phyloP scores from a whole-genome alignment of 2,797 vertebrate species.

The Cossypha caffra region DNA sequence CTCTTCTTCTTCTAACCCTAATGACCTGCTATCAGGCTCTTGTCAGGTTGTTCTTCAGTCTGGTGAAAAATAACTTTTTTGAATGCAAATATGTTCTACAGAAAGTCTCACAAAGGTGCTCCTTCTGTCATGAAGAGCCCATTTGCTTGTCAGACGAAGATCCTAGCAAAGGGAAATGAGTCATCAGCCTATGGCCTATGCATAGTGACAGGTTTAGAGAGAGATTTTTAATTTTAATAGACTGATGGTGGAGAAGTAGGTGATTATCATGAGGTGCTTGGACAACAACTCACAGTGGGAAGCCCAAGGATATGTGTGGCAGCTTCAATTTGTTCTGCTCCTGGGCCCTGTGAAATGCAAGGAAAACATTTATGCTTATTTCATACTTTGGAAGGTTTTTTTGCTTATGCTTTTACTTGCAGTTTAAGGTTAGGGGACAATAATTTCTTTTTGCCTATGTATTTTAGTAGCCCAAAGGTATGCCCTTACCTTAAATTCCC shows the following conservation, averaged over 20 bases:
- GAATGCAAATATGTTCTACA: background rate
- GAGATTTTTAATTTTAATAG: background rate
- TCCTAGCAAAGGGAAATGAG: background rate
- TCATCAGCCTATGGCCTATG: background rate
- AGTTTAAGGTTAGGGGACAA: background rate
- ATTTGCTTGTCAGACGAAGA: background rate
- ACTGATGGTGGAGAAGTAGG: background rate
- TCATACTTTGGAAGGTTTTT: background rate
- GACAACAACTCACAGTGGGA: background rate
- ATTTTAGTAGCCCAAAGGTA: background rate
- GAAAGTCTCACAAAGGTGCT: background rate
- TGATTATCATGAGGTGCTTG: background rate
- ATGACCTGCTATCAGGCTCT: background rate
- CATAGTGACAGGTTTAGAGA: background rate
- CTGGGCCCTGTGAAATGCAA: background rate
- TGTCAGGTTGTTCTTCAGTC: background rate
- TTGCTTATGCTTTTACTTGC: background rate
- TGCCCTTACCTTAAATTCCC: background rate
- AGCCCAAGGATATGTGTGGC: background rate
- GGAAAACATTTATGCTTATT: background rate
- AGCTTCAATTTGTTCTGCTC: background rate
- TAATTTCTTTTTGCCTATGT: background rate
- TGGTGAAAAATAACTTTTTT: background rate
- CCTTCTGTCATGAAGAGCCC: background rate
- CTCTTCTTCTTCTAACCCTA: background rate